Evolutionary conservation across 1,140 invertebrate genomes (phyloP), one percentile per base, ranked within the genome.

Genomic region (Lanistes nyassanus): DNA sequence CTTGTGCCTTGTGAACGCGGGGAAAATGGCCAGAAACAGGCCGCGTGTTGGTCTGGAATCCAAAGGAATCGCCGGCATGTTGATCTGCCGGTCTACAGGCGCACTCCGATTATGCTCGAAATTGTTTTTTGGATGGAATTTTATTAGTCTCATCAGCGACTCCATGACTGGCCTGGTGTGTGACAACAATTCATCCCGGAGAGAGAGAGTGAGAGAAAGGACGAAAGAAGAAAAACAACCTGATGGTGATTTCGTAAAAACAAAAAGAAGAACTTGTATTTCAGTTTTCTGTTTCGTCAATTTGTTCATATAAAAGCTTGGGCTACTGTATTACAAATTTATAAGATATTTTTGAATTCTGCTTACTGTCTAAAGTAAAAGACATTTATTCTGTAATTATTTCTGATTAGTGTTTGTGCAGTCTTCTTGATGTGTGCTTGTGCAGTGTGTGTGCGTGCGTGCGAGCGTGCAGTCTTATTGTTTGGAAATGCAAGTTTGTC

Each of bases 361-460:
- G 31, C 26, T 62, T 26, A 21, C 26, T 11, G 13, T 26, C 11
- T 9, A 16, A 16, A 11, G 9, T 29, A 29, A 62, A 9, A 9
- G 11, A 62, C 31, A 9, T 29, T 29, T 62, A 21, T 11, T 62
- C 16, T 16, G 26, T 62, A 29, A 21, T 9, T 62, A 29, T 62
- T 19, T 62, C 19, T 62, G 58, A 29, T 62, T 19, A n/a, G 58
- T 62, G 58, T 62, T 19, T 62, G 58, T 62, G 58, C 31, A 29
- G 19, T 19, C 31, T 19, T 62, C 19, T 62, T 19, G 19, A 29
- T 62, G 58, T 62, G 58, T 62, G 58, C 31, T 19, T 62, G 58
- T 62, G 58, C 31, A 29, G 58, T 29, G 58, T 62, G 58, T 29
- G 58, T 62, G 58, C 58, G 58, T 62, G 58, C 58, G 58, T 62